Evolutionary conservation across 1,140 invertebrate species (phyloP).

Genomic region (Pachyrhynchus sulphureomaculatus): DNA sequence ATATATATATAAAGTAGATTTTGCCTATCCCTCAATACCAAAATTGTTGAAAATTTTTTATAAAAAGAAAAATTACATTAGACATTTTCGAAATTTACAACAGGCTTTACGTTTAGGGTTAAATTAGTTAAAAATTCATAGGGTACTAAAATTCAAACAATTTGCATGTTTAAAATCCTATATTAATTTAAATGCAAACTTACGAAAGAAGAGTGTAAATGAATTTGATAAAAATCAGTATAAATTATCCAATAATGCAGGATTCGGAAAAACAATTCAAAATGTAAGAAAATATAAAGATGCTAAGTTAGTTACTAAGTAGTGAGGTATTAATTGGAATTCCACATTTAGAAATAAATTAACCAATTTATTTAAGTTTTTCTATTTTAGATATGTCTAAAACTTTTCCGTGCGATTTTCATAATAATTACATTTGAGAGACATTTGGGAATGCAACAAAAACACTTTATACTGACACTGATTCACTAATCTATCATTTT

Average conservation of each 20-base stretch:
- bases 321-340: slow-evolving; percentile 29
- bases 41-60: slow-evolving; percentile 39
- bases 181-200: slow-evolving; percentile 51
- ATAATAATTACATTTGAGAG: slow-evolving; percentile 34
- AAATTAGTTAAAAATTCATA: neutral
- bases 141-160: slow-evolving; percentile 49
- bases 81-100: neutral
- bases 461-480: slow-evolving; percentile 43
- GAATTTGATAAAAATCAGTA: slow-evolving; percentile 55
- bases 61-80: neutral
- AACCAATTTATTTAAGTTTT: slow-evolving; percentile 52
- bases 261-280: slow-evolving; percentile 55
- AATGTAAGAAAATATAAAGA: slow-evolving; percentile 48
- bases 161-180: slow-evolving; percentile 47
- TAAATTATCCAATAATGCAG: slow-evolving; percentile 54
- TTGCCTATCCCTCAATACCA: neutral
- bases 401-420: slow-evolving; percentile 37
- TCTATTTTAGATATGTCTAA: slow-evolving; percentile 49
- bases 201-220: neutral
- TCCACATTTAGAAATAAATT: slow-evolving; percentile 45
- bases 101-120: slow-evolving; percentile 2
- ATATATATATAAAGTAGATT: neutral
- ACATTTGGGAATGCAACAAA: slow-evolving; percentile 29
- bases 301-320: slow-evolving; percentile 42
- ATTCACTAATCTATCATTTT: slow-evolving; percentile 38